Percentiles rank a stretch among this genome's conserved stretches.
phyloP scores from a whole-genome alignment of 1,140 invertebrate species.

The Drosophila leontia region DNA sequence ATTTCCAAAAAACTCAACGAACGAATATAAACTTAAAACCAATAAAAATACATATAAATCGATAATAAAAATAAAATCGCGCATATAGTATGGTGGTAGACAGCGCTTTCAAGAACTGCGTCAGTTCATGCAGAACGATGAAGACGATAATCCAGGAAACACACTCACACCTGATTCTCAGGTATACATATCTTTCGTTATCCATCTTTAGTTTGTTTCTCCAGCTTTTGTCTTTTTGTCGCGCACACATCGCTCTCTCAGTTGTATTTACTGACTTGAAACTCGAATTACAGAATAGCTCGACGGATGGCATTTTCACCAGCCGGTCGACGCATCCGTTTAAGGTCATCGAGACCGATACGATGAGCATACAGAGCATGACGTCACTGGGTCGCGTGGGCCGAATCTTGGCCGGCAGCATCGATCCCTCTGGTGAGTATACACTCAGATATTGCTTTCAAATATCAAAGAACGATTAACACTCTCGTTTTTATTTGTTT shows the following conservation, averaged over 20 bases:
- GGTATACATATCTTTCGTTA: slow-evolving; percentile 86
- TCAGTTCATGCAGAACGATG: slow-evolving; percentile 93
- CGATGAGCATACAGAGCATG: slow-evolving; percentile 93
- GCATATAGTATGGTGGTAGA: slow-evolving; percentile 86
- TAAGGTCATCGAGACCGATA: slow-evolving; percentile 93
- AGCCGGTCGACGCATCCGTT: slow-evolving; percentile 89
- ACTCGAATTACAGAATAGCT: slow-evolving; percentile 78
- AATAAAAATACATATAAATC: slow-evolving; percentile 34
- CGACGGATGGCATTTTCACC: slow-evolving; percentile 87
- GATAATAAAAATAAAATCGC: slow-evolving; percentile 47
- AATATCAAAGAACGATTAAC: slow-evolving; percentile 25
- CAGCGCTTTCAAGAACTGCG: slow-evolving; percentile 92
- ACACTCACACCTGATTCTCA: slow-evolving; percentile 92
- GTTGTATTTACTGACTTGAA: slow-evolving; percentile 28
- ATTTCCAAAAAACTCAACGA: slow-evolving; percentile 54
- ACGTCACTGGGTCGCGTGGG: slow-evolving; percentile 93
- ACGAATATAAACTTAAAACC: slow-evolving; percentile 35
- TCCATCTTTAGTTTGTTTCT: slow-evolving; percentile 30
- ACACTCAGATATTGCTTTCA: background rate
- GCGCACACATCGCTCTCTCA: no score
- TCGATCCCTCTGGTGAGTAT: slow-evolving; percentile 85
- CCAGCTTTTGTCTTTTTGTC: slow-evolving; percentile 1
- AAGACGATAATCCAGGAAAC: slow-evolving; percentile 89
- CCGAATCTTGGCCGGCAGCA: slow-evolving; percentile 89
- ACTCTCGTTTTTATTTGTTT: slow-evolving; percentile 6